phyloP scores from a whole-genome alignment of 2,888 invertebrate genomes.

The Hirtodrosophila confusa region DNA sequence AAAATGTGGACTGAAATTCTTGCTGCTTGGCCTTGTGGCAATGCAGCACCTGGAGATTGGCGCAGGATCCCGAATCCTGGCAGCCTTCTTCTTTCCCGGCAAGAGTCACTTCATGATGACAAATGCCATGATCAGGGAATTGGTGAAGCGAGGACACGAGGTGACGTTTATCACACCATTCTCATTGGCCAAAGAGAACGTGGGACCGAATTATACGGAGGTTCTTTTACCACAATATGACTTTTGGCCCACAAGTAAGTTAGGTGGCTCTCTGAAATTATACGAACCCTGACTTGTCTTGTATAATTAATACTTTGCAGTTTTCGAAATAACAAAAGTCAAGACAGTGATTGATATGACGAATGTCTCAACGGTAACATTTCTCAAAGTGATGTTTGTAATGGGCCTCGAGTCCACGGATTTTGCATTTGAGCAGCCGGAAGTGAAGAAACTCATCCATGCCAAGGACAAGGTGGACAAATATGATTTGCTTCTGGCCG shows the following conservation, averaged over 20 bases:
- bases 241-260: conserved; percentile 64
- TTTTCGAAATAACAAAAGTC: conserved; percentile 38
- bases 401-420: conserved; percentile 68
- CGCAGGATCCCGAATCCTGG: conserved; percentile 81
- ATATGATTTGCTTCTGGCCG: conserved; percentile 83
- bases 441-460: conserved; percentile 66
- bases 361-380: conserved; percentile 34
- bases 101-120: conserved; percentile 84
- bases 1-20: background rate
- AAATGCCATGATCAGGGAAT: conserved; percentile 81
- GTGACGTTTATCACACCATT: conserved; percentile 72
- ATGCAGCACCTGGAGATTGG: conserved; percentile 42
- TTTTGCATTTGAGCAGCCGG: conserved; percentile 70
- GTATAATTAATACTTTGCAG: conserved; percentile 28
- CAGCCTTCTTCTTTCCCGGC: conserved; percentile 82
- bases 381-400: conserved; percentile 43
- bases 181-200: conserved; percentile 60
- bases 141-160: conserved; percentile 84
- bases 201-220: conserved; percentile 71
- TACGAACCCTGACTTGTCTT: background rate
- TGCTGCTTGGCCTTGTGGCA: conserved; percentile 44
- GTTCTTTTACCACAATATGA: conserved; percentile 66
- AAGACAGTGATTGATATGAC: conserved; percentile 58
- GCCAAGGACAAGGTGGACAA: conserved; percentile 62
- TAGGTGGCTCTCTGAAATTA: background rate